A percentile compares a stretch with the other conserved stretches of the same genome.
These are phyloP conservation scores for Phyto melanocephala DNA, from an alignment of 2,888 invertebrate species.

Conservation along the genomic window DNA sequence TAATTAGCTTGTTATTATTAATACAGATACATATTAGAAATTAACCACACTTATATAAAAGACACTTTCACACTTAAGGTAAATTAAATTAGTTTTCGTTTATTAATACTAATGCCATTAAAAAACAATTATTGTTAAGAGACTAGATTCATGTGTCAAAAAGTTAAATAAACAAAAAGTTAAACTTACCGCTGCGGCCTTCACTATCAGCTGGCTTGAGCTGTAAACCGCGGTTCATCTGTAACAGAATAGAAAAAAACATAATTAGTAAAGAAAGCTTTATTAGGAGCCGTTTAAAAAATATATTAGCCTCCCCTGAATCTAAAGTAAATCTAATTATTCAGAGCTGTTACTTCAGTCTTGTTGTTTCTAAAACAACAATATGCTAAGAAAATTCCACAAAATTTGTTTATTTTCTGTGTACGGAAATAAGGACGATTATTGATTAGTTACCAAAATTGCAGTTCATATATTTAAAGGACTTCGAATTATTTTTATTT, in stretches of 20 bases:
- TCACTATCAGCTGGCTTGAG: slow-evolving; percentile 99
- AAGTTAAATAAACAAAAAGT: slow-evolving; percentile 49
- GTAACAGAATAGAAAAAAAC: slow-evolving; percentile 73
- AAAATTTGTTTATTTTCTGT: no score
- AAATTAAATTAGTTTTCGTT: neutral
- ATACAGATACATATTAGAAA: neutral
- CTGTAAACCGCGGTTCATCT: slow-evolving; percentile 99
- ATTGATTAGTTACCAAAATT: no score
- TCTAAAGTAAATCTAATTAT: no score
- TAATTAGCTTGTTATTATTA: neutral
- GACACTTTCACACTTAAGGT: slow-evolving; percentile 45
- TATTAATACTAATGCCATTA: neutral
- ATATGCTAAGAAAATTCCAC: no score
- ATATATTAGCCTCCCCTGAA: no score
- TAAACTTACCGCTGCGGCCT: slow-evolving; percentile 94
- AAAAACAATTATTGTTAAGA: slow-evolving; percentile 41
- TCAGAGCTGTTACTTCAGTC: no score
- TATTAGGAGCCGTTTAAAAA: no score
- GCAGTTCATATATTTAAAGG: neutral
- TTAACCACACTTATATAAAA: slow-evolving; percentile 42
- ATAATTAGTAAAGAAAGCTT: neutral
- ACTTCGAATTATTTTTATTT: slow-evolving; percentile 10
- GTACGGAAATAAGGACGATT: no score
- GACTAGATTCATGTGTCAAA: slow-evolving; percentile 20
- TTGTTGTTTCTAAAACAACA: no score